These are phyloP conservation scores for Morinoia aosen DNA, from an alignment of 2,888 invertebrate genomes.

Conservation along the genomic window DNA sequence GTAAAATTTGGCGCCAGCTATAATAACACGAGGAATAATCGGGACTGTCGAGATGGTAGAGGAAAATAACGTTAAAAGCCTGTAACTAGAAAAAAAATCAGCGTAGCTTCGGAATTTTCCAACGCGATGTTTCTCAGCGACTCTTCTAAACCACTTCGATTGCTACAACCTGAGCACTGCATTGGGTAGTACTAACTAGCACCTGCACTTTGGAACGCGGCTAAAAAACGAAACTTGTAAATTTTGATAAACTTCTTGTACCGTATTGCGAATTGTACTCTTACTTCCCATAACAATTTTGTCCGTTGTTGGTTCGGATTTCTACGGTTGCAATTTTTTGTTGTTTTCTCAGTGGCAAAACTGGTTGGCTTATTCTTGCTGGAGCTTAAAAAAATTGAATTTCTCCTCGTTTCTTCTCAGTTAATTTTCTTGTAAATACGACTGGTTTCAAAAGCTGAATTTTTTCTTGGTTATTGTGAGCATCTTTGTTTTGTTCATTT, in stretches of 20 bases:
- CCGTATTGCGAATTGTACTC: background rate
- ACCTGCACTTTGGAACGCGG: no score
- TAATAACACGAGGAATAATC: no score
- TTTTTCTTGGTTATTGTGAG: background rate
- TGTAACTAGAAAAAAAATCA: no score
- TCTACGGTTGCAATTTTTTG: background rate
- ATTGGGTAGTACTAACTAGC: no score
- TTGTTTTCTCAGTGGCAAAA: background rate
- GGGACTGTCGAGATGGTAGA: background rate
- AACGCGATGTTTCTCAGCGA: no score
- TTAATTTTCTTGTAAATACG: background rate
- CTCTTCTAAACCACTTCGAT: no score
- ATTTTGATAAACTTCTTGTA: no score
- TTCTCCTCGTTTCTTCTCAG: background rate
- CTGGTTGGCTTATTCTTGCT: background rate
- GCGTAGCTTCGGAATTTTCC: no score
- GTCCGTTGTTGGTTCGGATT: background rate
- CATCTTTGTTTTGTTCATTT: background rate
- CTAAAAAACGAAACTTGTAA: no score
- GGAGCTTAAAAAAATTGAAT: background rate
- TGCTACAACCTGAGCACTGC: no score
- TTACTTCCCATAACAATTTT: background rate
- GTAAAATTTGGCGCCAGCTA: background rate
- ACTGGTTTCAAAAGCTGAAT: background rate
- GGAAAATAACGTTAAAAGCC: background rate